These are phyloP conservation scores for Chaetorhynchus papuensis DNA, from an alignment of 2,113 vertebrate genomes.

Conservation along the genomic window DNA sequence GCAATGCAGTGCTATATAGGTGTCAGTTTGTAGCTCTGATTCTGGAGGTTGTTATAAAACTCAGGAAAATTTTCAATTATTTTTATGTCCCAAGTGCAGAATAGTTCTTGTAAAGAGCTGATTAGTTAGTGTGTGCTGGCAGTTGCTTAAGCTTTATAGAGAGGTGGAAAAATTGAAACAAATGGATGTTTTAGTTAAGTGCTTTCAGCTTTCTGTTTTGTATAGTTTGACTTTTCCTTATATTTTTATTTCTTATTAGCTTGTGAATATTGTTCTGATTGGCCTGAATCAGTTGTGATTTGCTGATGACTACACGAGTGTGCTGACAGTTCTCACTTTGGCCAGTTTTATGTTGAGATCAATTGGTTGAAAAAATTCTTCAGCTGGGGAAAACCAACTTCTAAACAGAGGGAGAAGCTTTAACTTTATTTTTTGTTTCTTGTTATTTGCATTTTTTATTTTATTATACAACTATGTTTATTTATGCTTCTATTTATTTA, in stretches of 20 bases:
- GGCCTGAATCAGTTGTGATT: background rate
- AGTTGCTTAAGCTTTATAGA: background rate
- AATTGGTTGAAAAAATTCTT: background rate
- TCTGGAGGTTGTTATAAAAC: background rate
- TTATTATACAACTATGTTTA: background rate
- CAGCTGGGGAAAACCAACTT: background rate
- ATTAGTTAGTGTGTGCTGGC: background rate
- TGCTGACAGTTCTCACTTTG: background rate
- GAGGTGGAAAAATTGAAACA: background rate
- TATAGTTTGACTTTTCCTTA: background rate
- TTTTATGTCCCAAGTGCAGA: background rate
- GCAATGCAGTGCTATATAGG: accelerated
- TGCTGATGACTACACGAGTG: background rate
- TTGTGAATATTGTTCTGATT: background rate
- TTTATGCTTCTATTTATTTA: background rate
- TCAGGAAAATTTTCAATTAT: background rate
- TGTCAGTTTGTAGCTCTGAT: accelerated
- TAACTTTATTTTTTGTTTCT: background rate
- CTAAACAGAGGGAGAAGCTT: background rate
- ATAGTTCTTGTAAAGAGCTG: background rate
- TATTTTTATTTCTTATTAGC: background rate
- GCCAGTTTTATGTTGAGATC: background rate
- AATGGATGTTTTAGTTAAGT: background rate
- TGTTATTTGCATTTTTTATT: background rate
- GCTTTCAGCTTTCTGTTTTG: background rate